Evolutionary conservation across 2,888 invertebrate genomes (phyloP).

Genomic region (Reticulitermes lucifugus): DNA sequence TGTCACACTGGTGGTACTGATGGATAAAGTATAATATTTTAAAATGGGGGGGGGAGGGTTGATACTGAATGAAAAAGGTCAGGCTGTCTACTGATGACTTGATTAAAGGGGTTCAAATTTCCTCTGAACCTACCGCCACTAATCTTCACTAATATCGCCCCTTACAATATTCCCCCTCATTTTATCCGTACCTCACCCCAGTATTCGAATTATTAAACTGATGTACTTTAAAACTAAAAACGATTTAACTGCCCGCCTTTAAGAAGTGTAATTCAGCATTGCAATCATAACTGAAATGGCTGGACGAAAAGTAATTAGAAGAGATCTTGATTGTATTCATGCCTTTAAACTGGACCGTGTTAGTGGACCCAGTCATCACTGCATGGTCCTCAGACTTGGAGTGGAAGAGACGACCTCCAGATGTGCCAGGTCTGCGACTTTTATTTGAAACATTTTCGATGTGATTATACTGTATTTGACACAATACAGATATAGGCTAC

Average conservation of each 20-base stretch:
- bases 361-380: too few species aligned
- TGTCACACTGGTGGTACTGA: background rate
- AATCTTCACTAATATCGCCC: slow-evolving; percentile 11
- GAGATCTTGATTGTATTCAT: too few species aligned
- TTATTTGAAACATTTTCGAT: too few species aligned
- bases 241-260: background rate
- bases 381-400: too few species aligned
- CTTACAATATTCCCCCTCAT: background rate
- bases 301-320: too few species aligned
- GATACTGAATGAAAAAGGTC: slow-evolving; percentile 1
- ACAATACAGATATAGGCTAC: too few species aligned
- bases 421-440: too few species aligned
- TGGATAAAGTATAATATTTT: too few species aligned
- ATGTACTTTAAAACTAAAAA: background rate
- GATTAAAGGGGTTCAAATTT: slow-evolving; percentile 14
- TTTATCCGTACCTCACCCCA: background rate
- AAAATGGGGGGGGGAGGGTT: background rate
- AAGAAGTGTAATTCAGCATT: background rate
- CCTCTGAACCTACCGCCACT: slow-evolving; percentile 3
- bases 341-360: too few species aligned
- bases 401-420: too few species aligned
- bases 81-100: slow-evolving; percentile 7
- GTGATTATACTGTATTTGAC: too few species aligned
- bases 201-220: background rate
- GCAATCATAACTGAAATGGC: background rate